Evolutionary conservation across 2,113 vertebrate species (phyloP).

Genomic region (Vimba vimba): DNA sequence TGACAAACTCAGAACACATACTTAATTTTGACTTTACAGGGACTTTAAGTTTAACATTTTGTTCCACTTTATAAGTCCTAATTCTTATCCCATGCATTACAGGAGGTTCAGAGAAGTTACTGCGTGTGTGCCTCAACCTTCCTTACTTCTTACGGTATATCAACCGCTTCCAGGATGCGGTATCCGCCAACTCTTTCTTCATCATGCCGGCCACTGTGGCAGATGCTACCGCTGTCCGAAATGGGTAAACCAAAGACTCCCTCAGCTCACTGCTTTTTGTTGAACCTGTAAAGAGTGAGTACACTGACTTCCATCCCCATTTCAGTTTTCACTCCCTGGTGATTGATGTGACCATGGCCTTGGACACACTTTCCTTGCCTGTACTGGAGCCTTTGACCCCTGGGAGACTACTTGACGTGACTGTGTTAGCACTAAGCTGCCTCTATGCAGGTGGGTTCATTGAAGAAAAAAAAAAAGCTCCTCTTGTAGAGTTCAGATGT

Average conservation of each 20-base stretch:
- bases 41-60: neutral
- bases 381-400: slow-evolving; percentile 95
- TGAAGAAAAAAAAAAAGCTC: neutral
- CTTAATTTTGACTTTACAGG: no score
- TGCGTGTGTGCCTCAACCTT: slow-evolving; percentile 96
- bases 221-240: slow-evolving; percentile 96
- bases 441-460: slow-evolving; percentile 89
- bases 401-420: slow-evolving; percentile 92
- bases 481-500: neutral
- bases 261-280: neutral
- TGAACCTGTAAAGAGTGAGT: neutral
- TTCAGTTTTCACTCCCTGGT: slow-evolving; percentile 95
- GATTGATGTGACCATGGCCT: slow-evolving; percentile 97
- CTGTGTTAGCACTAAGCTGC: slow-evolving; percentile 95
- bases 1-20: no score
- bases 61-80: neutral
- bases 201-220: slow-evolving; percentile 99
- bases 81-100: neutral
- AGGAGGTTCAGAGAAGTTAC: slow-evolving; percentile 97
- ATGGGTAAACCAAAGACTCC: slow-evolving; percentile 80
- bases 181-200: slow-evolving; percentile 96
- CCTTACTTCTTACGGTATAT: slow-evolving; percentile 98
- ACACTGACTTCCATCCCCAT: neutral
- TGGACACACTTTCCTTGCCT: slow-evolving; percentile 95
- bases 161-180: slow-evolving; percentile 99